Evolutionary conservation across 53 echinoderm and acorn worm genomes (phyloP), one percentile per base, ranked within the genome.

Genomic region (Paracentrotus lividus): DNA sequence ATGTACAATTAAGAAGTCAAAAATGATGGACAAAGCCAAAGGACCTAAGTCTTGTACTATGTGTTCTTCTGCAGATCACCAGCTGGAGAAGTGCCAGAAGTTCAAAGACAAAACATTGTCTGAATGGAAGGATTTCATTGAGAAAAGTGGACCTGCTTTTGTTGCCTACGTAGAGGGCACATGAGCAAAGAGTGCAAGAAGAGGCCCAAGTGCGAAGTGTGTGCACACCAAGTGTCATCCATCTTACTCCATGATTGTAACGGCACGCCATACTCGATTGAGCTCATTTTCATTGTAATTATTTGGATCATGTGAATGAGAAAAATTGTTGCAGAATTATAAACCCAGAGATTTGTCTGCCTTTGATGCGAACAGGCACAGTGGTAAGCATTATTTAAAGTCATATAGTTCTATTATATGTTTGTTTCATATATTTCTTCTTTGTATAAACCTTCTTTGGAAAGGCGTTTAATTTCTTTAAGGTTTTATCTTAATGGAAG

Each of bases 181-280:
- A 85, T 85, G 34, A 78, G 94, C 52, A 96, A 90, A 75, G 88
- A 67, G 0, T 84, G 85, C 33, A 85, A 60, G 65, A 91, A 91
- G 65, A 91, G 91, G 42, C 90, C 49, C 51, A 95, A 23, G 1
- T 96, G 97, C 33, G 92, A 94, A 36, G 88, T 49, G 90, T 97
- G 96, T n/a, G n/a, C n/a, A n/a, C 72, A 88, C 93, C 75, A 94
- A 94, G 34, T 42, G 95, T 9, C 97, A 97, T 51, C 97, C 97
- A 24, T 93, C 97, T 13, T 92, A n/a, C 93, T 97, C 18, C 97
- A 95, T 88, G 92, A 94, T n/a, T n/a, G n/a, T n/a, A n/a, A n/a
- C n/a, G n/a, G n/a, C n/a, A n/a, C n/a, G n/a, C n/a, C n/a, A n/a
- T n/a, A n/a, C n/a, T n/a, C n/a, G n/a, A n/a, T n/a, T n/a, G n/a